These are phyloP conservation scores for Caenorhabditis tropicalis DNA, from an alignment of 1,140 invertebrate genomes.

Conservation along the genomic window DNA sequence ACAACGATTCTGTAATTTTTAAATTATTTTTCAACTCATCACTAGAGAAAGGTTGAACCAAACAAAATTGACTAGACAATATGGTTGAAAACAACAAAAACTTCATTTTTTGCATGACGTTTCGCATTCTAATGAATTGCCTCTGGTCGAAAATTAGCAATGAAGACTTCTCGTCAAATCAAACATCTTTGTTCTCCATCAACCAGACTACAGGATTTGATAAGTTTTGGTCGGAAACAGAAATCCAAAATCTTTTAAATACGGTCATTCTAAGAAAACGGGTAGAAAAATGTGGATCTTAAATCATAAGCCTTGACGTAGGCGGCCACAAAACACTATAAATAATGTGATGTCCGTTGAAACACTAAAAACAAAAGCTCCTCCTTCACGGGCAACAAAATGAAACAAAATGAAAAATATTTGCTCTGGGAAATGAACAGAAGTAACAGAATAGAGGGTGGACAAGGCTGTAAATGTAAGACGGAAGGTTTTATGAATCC, in stretches of 20 bases:
- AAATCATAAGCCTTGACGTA: background rate
- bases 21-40: no score
- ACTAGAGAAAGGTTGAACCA: no score
- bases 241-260: background rate
- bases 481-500: constrained; percentile 35
- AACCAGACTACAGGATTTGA: background rate
- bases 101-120: background rate
- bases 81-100: background rate
- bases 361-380: background rate
- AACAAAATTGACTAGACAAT: no score
- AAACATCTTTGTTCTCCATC: background rate
- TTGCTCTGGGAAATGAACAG: constrained; percentile 24
- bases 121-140: constrained; percentile 6
- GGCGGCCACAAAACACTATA: background rate
- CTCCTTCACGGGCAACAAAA: background rate
- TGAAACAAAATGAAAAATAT: constrained; percentile 22
- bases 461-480: background rate
- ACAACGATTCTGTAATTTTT: no score
- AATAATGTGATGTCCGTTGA: background rate
- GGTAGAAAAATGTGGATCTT: background rate
- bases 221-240: background rate
- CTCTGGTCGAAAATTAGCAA: background rate
- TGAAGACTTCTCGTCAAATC: background rate
- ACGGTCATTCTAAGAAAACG: background rate
- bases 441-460: background rate